Evolutionary conservation across 2,113 vertebrate genomes (phyloP), one percentile per base, ranked within the genome.

Genomic region (Rousettus leschenaultii): DNA sequence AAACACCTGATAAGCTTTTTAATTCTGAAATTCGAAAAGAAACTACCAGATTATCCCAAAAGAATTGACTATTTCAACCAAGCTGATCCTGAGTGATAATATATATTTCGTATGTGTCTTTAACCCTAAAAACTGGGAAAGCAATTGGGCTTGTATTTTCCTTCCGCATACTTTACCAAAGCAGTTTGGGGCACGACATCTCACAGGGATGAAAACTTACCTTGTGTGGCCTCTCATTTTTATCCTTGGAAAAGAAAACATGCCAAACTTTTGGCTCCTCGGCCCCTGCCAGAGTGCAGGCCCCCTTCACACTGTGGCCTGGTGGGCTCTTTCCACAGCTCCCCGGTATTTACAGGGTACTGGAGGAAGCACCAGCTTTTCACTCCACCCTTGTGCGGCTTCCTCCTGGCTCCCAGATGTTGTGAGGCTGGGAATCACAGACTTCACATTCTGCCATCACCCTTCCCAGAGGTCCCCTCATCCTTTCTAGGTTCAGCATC

Each of bases 371-470:
- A 10, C 26, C 63, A 82, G 88, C 35, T 84, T 78, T 45, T 24
- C 40, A 61, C 7, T 33, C 61, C 28, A 33, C 57, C 30, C 83
- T n/a, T 66, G 71, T 86, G 73, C 73, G 1, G 9, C 71, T 43
- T 80, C 78, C 40, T 51, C 83, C 3, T 10, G 35, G 86, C 61
- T 18, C 40, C 30, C 0, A 48, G 28, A 43, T 1, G 0, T 80
- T 92, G 91, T 89, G 96, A 73, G 95, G 84, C 97, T 92, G 97
- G 96, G 18, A 92, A 73, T 97, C 95, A 96, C 40, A 91, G 90
- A 65, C 88, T 88, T 53, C 53, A 5, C 40, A 35, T 33, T 66
- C 26, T 71, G 7, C 53, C 65, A 2, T 43, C 7, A 6, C 11
- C 73, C 33, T 61, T 53, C 43, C 45, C 71, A 13, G 22, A 24